Evolutionary conservation across 2,113 vertebrate species (phyloP), one percentile per base, ranked within the genome.

Genomic region (Elgaria multicarinata): DNA sequence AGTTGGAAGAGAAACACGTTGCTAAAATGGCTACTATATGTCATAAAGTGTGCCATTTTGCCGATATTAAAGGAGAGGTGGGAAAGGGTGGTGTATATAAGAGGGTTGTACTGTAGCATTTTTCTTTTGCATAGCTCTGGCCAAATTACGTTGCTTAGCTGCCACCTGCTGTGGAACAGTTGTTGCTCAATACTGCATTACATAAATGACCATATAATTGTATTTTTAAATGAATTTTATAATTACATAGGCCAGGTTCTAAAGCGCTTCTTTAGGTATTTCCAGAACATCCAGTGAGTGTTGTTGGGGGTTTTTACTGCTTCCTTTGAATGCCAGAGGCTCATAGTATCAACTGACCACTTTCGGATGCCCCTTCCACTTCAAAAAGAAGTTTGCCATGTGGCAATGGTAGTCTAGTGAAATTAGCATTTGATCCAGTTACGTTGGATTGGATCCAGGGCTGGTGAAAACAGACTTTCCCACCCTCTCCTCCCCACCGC

Each of bases 1-100:
- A 88, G 80, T 87, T 88, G 39, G 87, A 79, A 93, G 91, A 89
- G 0, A 93, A 94, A 92, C 58, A 71, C 93, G 74, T 84, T 81
- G 67, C 93, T 87, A 84, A 91, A 69, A 89, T 84, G 42, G 3
- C 18, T 71, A 31, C 80, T 87, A 90, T 44, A 31, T 87, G 94
- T 93, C 86, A 88, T 46, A 86, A 72, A 92, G n/a, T 1, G 0
- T 72, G 85, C 26, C 74, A 90, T 86, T 87, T 94, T 75, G 39
- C 75, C 87, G 92, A 74, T 88, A 94, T 28, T 86, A 85, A 84
- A 88, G 69, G 12, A 91, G 26, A 44, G 39, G 26, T 13, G 83
- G 71, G 31, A 53, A 53, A 22, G 42, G 87, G 90, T 74, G 86
- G 67, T 1, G 14, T 84, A 44, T 2, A 3, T 9, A n/a, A 87